These are phyloP conservation scores for Smittia sp. DNA, from an alignment of 2,888 invertebrate genomes.

Conservation along the genomic window DNA sequence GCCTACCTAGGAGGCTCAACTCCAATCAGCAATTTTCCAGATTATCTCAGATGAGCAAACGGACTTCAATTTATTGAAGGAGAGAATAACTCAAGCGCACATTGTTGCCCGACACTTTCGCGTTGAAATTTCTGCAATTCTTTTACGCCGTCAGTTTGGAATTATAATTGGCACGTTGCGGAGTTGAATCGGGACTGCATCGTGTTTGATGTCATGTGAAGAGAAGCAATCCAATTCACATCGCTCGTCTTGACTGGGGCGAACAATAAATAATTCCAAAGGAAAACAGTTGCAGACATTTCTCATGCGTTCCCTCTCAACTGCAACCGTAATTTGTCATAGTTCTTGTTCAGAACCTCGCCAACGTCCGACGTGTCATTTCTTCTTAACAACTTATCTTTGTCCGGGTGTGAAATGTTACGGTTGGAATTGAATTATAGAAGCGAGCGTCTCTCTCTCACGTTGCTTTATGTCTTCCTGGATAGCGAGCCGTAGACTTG, in stretches of 20 bases:
- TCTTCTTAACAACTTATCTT: constrained; percentile 30
- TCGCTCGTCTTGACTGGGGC: background rate
- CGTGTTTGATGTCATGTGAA: constrained; percentile 9
- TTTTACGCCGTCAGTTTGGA: background rate
- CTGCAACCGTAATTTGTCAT: constrained; percentile 8
- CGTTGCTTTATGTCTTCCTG: constrained; percentile 37
- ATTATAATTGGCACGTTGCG: constrained; percentile 18
- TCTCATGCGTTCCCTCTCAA: background rate
- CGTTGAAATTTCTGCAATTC: background rate
- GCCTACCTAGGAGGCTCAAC: background rate
- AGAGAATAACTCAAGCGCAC: too few relatives aligned
- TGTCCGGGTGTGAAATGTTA: constrained; percentile 23
- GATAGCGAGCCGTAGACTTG: background rate
- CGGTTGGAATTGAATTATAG: constrained; percentile 32
- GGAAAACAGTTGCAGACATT: background rate
- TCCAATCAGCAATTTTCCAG: too few relatives aligned
- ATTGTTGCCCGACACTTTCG: too few relatives aligned
- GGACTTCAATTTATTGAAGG: too few relatives aligned
- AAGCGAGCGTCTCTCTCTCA: constrained; percentile 5
- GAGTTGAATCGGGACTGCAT: background rate
- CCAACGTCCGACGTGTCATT: constrained; percentile 13
- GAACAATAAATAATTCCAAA: background rate
- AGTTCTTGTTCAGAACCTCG: constrained; percentile 11
- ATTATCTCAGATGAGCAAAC: too few relatives aligned
- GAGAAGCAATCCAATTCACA: background rate